Percentiles rank a stretch among this genome's conserved stretches.
These are phyloP conservation scores for Pachymerium ferrugineum DNA, from an alignment of 2,888 invertebrate species.

Conservation along the genomic window DNA sequence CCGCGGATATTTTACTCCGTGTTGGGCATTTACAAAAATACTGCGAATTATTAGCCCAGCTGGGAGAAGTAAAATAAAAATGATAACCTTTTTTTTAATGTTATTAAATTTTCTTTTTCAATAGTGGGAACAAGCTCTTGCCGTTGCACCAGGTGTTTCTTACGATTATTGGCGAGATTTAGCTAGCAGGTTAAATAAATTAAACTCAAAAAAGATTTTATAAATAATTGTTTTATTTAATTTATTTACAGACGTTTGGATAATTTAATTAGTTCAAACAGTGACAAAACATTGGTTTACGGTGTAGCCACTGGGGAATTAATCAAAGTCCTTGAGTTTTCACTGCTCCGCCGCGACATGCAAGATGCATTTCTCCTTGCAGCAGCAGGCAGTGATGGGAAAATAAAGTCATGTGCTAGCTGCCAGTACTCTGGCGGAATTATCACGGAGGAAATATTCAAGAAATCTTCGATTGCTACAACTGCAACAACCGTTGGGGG, in stretches of 20 bases:
- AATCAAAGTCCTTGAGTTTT: constrained; percentile 40
- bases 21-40: constrained; percentile 48
- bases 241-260: constrained; percentile 42
- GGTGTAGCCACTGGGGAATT: constrained; percentile 45
- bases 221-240: constrained; percentile 30
- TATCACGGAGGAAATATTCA: neutral
- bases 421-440: neutral
- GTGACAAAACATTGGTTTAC: constrained; percentile 44
- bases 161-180: constrained; percentile 48
- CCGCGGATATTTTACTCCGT: constrained; percentile 45
- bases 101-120: constrained; percentile 32
- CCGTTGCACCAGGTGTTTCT: constrained; percentile 49
- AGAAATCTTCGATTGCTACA: neutral
- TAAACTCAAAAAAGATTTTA: neutral
- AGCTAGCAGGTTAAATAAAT: constrained; percentile 42
- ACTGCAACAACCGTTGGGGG: neutral
- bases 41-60: constrained; percentile 49
- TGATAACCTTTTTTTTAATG: constrained; percentile 41
- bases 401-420: neutral
- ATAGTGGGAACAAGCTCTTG: constrained; percentile 49
- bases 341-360: constrained; percentile 42
- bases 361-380: constrained; percentile 44
- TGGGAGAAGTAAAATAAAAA: constrained; percentile 41
- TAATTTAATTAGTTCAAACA: constrained; percentile 43
- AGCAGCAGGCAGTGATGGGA: constrained; percentile 43